phyloP scores from a whole-genome alignment of 2,888 invertebrate species.

The Leucoma salicis region DNA sequence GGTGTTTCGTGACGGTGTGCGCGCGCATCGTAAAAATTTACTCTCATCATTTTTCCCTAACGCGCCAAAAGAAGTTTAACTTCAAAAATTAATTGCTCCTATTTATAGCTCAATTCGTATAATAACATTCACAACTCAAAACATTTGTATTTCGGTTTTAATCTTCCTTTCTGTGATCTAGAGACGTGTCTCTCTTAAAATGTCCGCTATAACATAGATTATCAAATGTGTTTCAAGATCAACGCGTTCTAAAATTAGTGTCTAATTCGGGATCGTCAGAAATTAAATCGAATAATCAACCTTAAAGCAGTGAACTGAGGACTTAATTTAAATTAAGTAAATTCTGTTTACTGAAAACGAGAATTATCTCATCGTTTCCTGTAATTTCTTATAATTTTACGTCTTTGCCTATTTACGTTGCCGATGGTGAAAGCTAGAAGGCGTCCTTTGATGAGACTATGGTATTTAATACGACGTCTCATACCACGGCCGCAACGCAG shows the following conservation, averaged over 20 bases:
- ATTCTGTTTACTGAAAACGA: not conserved
- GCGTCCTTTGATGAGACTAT: no score
- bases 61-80: no score
- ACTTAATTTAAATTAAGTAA: conserved; percentile 2
- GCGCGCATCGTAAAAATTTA: no score
- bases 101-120: no score
- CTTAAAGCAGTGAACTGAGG: accelerated
- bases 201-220: conserved; percentile 2
- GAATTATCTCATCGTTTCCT: conserved; percentile 9
- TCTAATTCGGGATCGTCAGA: conserved; percentile 27
- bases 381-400: conserved; percentile 9
- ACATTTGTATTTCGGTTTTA: not conserved
- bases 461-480: no score
- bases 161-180: not conserved
- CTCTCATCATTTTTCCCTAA: no score
- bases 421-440: no score
- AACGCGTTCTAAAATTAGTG: conserved; percentile 16
- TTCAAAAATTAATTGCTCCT: no score
- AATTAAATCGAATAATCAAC: conserved; percentile 1
- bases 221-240: conserved; percentile 35
- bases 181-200: not conserved
- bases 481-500: no score
- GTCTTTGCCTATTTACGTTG: no score
- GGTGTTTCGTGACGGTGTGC: no score
- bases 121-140: not conserved